Evolutionary conservation across 1,140 invertebrate genomes (phyloP).

Genomic region (Radopholus similis): DNA sequence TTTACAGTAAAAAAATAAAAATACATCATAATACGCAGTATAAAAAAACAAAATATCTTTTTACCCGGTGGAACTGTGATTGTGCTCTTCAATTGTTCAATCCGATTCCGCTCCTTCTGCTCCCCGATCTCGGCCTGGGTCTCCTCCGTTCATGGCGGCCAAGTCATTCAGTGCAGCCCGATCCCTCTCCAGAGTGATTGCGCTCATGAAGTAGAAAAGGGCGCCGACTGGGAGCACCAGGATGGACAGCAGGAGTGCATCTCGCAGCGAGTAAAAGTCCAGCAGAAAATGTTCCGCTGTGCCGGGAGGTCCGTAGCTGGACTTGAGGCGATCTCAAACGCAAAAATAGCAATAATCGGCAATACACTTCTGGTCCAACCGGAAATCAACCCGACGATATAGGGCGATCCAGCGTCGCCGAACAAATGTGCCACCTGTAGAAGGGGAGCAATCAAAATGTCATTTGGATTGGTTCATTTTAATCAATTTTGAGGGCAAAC

Average conservation of each 20-base stretch:
- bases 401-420: conserved; percentile 43
- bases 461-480: conserved; percentile 62
- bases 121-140: no score
- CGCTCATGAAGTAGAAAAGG: neutral
- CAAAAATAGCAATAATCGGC: neutral
- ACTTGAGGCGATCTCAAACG: neutral
- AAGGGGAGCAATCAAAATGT: conserved; percentile 87
- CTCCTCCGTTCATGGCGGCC: no score
- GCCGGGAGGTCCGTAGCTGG: neutral
- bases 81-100: no score
- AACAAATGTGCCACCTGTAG: conserved; percentile 60
- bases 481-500: conserved; percentile 20
- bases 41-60: no score
- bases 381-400: conserved; percentile 34
- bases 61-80: no score
- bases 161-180: neutral
- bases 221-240: neutral
- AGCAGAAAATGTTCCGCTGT: neutral
- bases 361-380: neutral
- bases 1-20: no score
- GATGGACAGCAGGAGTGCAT: neutral
- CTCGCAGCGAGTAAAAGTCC: neutral
- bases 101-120: no score
- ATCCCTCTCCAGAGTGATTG: neutral
- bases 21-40: no score